These are phyloP conservation scores for Momotus momota DNA, from an alignment of 2,797 vertebrate species.

Conservation along the genomic window DNA sequence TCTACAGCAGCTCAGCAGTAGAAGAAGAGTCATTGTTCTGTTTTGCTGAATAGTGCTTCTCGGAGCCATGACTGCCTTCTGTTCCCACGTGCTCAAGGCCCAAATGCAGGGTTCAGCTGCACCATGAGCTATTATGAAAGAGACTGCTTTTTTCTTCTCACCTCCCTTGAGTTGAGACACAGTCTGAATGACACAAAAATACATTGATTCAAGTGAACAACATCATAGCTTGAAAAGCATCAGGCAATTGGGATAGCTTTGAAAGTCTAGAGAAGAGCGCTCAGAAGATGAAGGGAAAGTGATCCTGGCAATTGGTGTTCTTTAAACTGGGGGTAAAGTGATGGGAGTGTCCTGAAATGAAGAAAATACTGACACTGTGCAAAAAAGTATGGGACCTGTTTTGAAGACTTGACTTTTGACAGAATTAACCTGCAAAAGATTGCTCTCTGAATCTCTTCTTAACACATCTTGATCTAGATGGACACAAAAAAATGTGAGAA, in stretches of 20 bases:
- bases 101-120: not conserved
- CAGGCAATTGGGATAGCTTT: not conserved
- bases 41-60: not conserved
- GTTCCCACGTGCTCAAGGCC: accelerated
- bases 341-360: not conserved
- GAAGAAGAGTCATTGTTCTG: not conserved
- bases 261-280: not conserved
- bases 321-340: not conserved
- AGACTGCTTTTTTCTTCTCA: not conserved
- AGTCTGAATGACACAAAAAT: not conserved
- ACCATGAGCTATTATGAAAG: not conserved
- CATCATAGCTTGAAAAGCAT: not conserved
- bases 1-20: not conserved
- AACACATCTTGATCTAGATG: not conserved
- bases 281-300: not conserved
- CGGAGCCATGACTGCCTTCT: accelerated
- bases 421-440: not conserved
- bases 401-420: not conserved
- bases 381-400: not conserved
- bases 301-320: not conserved
- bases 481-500: not conserved
- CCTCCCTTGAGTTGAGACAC: not conserved
- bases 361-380: not conserved
- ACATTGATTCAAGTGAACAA: not conserved
- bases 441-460: not conserved